phyloP scores from a whole-genome alignment of 2,113 vertebrate genomes.

The Neomonachus schauinslandi region DNA sequence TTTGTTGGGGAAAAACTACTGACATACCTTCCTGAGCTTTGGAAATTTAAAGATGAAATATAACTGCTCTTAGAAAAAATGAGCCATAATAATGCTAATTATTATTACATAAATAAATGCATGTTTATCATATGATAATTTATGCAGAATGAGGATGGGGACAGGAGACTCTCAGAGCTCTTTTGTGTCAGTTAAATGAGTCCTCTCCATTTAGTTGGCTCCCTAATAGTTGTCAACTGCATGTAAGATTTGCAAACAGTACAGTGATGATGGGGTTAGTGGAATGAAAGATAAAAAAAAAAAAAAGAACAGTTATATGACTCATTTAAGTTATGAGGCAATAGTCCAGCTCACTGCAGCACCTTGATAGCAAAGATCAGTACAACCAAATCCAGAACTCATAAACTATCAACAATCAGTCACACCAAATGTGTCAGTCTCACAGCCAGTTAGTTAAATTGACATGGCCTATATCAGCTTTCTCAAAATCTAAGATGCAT shows the following conservation, averaged over 20 bases:
- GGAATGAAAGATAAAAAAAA: background rate
- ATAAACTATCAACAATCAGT: background rate
- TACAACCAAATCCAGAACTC: background rate
- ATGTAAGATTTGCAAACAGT: conserved; percentile 30
- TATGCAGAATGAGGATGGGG: conserved; percentile 72
- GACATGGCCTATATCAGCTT: background rate
- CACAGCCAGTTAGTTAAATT: background rate
- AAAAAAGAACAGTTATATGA: background rate
- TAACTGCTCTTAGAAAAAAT: conserved; percentile 68
- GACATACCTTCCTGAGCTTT: conserved; percentile 63
- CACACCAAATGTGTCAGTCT: background rate
- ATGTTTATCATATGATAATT: conserved; percentile 71
- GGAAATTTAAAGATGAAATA: conserved; percentile 68
- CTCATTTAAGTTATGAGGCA: background rate
- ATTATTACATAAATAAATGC: conserved; percentile 78
- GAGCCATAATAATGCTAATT: conserved; percentile 75
- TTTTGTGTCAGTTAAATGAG: conserved; percentile 69
- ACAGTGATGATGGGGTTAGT: background rate
- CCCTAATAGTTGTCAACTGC: conserved; percentile 24
- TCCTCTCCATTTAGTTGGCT: conserved; percentile 5
- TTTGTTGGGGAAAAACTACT: conserved; percentile 58
- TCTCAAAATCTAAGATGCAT: background rate
- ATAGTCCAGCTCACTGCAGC: background rate
- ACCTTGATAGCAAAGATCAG: background rate
- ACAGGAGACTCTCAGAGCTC: conserved; percentile 77